Percentiles rank a stretch among this genome's conserved stretches.
Conservation (phyloP, 2,797 vertebrate species). For the Bradypodion ventrale region DNA sequence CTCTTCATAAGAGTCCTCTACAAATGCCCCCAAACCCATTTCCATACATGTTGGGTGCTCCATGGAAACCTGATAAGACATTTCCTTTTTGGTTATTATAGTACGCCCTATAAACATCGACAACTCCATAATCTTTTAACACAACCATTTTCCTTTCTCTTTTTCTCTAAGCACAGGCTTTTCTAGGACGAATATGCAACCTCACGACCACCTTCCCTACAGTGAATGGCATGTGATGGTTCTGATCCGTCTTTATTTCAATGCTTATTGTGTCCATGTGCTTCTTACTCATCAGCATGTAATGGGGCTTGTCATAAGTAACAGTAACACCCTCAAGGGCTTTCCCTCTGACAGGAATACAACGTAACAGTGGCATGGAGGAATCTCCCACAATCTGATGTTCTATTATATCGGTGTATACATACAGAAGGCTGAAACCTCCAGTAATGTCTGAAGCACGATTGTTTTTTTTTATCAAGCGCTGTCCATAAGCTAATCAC, state of each 20-base stretch:
- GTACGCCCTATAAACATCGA: background rate
- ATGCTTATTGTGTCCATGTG: too few species aligned
- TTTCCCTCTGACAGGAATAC: background rate
- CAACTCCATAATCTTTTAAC: background rate
- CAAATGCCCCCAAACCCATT: background rate
- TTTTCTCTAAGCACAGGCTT: background rate
- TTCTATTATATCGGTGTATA: background rate
- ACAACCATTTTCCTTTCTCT: background rate
- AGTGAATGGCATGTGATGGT: background rate
- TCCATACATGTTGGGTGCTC: background rate
- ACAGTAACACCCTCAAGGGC: background rate
- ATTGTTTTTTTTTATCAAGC: too few species aligned
- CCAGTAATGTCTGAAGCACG: background rate
- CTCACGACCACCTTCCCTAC: background rate
- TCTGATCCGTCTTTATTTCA: too few species aligned
- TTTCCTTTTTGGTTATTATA: background rate
- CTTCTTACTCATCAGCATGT: background rate
- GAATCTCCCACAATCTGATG: background rate
- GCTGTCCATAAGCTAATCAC: too few species aligned
- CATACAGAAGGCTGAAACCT: background rate
- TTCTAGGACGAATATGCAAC: background rate
- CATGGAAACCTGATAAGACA: background rate
- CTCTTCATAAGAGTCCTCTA: background rate
- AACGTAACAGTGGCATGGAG: background rate
- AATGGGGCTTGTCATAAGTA: background rate